phyloP scores from a whole-genome alignment of 2,888 invertebrate genomes.

The Neoitamus cyanurus region DNA sequence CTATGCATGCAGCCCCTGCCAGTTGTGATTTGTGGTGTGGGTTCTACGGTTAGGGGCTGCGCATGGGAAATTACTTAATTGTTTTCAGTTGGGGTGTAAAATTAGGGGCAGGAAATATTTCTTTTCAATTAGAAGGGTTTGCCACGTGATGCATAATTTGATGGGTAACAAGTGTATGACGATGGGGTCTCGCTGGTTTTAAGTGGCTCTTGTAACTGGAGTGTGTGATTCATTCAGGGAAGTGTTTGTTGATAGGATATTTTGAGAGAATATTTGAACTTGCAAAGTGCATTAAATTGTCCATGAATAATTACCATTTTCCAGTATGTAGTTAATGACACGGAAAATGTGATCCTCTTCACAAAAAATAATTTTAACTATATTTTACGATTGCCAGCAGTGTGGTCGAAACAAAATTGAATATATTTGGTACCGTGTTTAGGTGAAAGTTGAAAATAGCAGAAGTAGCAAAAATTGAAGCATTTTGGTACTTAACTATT shows the following conservation, averaged over 20 bases:
- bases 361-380: background rate
- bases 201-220: conserved; percentile 52
- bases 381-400: background rate
- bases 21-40: background rate
- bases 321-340: conserved; percentile 28
- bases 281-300: conserved; percentile 51
- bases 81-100: conserved; percentile 56
- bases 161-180: conserved; percentile 57
- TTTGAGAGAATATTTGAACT: conserved; percentile 42
- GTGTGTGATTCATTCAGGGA: conserved; percentile 50
- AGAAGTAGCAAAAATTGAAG: too few species aligned
- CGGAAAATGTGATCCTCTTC: background rate
- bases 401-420: too few species aligned
- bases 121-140: conserved; percentile 51
- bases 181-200: conserved; percentile 48
- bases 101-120: conserved; percentile 33
- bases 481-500: too few species aligned
- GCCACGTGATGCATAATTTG: conserved; percentile 58
- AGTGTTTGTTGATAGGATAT: conserved; percentile 50
- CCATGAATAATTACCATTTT: conserved; percentile 44
- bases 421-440: too few species aligned
- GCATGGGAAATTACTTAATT: conserved; percentile 57
- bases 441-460: too few species aligned
- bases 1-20: background rate
- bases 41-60: background rate